Conservation (phyloP, 2,113 vertebrate genomes). For the Diglossa brunneiventris region DNA sequence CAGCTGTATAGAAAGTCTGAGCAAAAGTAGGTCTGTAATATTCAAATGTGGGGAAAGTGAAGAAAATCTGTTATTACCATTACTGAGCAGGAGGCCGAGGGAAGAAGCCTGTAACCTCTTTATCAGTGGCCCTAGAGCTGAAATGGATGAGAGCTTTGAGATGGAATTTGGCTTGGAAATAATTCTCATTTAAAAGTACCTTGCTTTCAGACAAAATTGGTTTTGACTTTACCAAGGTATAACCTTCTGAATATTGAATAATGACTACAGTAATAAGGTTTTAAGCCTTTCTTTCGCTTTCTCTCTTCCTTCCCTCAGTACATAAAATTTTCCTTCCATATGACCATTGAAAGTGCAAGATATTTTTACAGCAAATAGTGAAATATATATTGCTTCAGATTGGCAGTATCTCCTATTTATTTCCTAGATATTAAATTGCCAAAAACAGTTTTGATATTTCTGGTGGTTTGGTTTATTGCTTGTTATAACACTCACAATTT, state of each 20-base stretch:
- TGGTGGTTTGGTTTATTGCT: neutral
- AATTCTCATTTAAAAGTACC: neutral
- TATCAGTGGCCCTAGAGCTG: neutral
- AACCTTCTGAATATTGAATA: slow-evolving; percentile 5
- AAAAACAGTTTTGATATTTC: neutral
- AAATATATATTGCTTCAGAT: neutral
- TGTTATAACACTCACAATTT: neutral
- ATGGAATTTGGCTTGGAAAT: slow-evolving; percentile 20
- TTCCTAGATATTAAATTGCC: neutral
- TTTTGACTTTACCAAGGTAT: neutral
- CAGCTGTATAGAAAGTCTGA: neutral
- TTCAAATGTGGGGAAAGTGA: neutral
- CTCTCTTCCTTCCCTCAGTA: neutral
- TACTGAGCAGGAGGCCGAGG: neutral
- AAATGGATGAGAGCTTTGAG: neutral
- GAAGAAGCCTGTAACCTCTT: neutral
- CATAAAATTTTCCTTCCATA: neutral
- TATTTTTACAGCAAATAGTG: neutral
- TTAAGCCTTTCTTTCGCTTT: neutral
- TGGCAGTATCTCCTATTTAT: neutral
- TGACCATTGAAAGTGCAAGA: neutral
- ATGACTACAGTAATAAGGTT: neutral
- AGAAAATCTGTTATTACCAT: neutral
- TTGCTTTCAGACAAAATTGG: slow-evolving; percentile 19
- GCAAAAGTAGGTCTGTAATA: neutral